A percentile compares a stretch with the other conserved stretches of the same genome.
phyloP scores from a whole-genome alignment of 2,113 vertebrate genomes.

The Numida meleagris region DNA sequence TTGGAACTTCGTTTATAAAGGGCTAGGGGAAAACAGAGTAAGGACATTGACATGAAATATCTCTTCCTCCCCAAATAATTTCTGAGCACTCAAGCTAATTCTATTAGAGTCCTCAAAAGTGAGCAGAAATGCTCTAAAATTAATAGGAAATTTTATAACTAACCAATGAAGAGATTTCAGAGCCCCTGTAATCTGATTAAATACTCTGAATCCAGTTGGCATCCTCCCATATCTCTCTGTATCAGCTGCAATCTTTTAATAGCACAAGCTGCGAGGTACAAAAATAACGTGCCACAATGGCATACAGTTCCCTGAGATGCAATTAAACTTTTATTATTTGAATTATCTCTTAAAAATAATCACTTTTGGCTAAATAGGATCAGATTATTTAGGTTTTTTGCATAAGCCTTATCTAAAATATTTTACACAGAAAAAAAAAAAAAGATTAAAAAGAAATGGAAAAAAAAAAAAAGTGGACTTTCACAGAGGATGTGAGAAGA shows the following conservation, averaged over 20 bases:
- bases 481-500: constrained; percentile 1
- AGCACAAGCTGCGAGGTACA: background rate
- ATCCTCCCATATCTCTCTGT: background rate
- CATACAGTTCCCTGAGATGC: background rate
- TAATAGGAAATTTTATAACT: constrained; percentile 32
- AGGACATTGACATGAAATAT: background rate
- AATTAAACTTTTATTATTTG: background rate
- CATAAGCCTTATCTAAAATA: background rate
- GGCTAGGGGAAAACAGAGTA: background rate
- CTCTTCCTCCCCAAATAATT: background rate
- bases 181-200: constrained; percentile 45
- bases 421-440: background rate
- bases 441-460: background rate
- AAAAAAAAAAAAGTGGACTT: background rate
- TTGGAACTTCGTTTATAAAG: background rate
- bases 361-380: background rate
- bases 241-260: constrained; percentile 49
- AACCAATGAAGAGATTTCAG: constrained; percentile 26
- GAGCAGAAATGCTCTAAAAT: background rate
- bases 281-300: constrained; percentile 10
- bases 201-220: constrained; percentile 29
- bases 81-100: background rate
- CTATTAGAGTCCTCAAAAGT: background rate
- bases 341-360: background rate
- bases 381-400: background rate